Evolutionary conservation across 2,797 vertebrate species (phyloP).

Genomic region (Neosilurus mollespiculum): DNA sequence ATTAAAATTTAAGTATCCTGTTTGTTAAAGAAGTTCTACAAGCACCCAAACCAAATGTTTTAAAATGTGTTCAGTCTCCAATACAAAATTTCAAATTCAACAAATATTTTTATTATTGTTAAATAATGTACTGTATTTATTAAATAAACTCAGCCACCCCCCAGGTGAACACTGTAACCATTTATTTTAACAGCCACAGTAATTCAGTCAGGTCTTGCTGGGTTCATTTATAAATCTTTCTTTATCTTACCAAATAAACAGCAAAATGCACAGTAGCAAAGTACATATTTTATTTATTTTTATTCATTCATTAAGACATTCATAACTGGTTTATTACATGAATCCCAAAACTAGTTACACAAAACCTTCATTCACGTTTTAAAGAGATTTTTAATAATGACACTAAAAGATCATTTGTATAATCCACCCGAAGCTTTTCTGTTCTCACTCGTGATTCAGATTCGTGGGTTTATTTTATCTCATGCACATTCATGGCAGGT

Average conservation of each 20-base stretch:
- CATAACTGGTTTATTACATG: neutral
- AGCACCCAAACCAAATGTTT: neutral
- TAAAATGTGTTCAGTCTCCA: neutral
- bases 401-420: neutral
- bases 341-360: neutral
- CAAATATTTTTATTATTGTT: neutral
- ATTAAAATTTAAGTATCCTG: neutral
- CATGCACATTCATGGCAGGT: neutral
- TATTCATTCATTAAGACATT: neutral
- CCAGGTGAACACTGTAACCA: neutral
- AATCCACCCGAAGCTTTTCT: neutral
- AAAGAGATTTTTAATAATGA: neutral
- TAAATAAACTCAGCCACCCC: neutral
- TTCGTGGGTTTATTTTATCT: neutral
- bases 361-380: neutral
- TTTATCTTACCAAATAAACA: neutral
- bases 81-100: neutral
- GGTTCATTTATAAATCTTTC: neutral
- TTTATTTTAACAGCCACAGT: neutral
- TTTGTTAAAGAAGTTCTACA: neutral
- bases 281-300: neutral
- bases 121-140: neutral
- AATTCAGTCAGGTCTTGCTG: neutral
- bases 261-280: neutral
- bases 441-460: neutral